A percentile compares a stretch with the other conserved stretches of the same genome.
Conservation (phyloP, 2,888 invertebrate genomes). For the Ptychoptera contaminata region DNA sequence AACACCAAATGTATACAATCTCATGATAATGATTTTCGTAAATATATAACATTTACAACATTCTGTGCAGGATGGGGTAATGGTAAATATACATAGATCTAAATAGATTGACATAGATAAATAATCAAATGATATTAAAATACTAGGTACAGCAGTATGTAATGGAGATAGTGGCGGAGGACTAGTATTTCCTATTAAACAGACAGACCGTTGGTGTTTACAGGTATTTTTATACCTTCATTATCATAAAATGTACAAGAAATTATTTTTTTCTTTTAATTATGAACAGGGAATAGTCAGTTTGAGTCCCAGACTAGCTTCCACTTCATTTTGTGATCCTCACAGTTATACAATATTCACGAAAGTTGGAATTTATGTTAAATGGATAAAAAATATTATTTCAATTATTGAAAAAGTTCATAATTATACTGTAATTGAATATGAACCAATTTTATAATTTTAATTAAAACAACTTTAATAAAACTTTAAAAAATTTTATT, state of each 20-base stretch:
- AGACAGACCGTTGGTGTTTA: conserved; percentile 18
- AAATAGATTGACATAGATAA: conserved; percentile 1
- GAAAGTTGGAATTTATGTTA: conserved; percentile 26
- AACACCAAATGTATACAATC: conserved; percentile 34
- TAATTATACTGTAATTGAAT: background rate
- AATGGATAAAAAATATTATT: conserved; percentile 22
- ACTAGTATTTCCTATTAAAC: conserved; percentile 31
- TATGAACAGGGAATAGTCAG: conserved; percentile 31
- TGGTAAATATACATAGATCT: conserved; percentile 14
- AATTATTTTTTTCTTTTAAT: background rate
- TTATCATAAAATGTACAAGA: too few species aligned
- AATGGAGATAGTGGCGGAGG: conserved; percentile 51
- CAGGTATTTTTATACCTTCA: too few species aligned
- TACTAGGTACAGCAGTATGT: conserved; percentile 31
- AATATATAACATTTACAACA: conserved; percentile 40
- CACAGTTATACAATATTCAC: conserved; percentile 32
- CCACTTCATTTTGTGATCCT: conserved; percentile 28
- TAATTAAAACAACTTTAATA: too few species aligned
- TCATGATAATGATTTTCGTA: conserved; percentile 33
- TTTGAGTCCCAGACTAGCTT: conserved; percentile 28
- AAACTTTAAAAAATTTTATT: too few species aligned
- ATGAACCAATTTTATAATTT: too few species aligned
- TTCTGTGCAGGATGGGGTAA: conserved; percentile 47
- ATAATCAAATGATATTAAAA: conserved; percentile 23
- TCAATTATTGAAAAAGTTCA: conserved; percentile 10